phyloP scores from a whole-genome alignment of 2,797 vertebrate species.

The Picus viridis region DNA sequence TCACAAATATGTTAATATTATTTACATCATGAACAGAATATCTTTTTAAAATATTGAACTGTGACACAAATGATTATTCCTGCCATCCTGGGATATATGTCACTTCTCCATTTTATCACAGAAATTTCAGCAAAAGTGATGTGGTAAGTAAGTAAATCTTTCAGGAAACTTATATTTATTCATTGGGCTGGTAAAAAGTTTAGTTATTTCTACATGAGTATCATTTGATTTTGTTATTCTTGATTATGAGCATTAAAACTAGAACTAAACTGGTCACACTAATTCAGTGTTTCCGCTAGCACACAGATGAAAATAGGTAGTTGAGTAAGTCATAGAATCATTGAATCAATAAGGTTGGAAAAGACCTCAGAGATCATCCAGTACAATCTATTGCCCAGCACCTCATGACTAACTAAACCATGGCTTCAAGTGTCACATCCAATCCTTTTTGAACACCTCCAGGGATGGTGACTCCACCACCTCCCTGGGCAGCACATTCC shows the following conservation, averaged over 20 bases:
- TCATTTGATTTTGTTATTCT: not conserved
- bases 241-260: not conserved
- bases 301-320: not conserved
- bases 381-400: too few species aligned
- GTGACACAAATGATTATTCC: not conserved
- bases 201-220: not conserved
- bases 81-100: not conserved
- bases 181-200: not conserved
- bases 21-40: not conserved
- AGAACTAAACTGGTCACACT: not conserved
- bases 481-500: too few species aligned
- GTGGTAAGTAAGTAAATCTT: constrained; percentile 38
- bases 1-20: not conserved
- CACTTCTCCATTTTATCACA: not conserved
- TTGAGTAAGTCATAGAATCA: not conserved
- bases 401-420: too few species aligned
- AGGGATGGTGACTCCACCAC: too few species aligned
- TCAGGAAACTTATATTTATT: constrained; percentile 32
- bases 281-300: not conserved
- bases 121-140: not conserved
- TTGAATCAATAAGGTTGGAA: too few species aligned
- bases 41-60: not conserved
- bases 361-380: too few species aligned
- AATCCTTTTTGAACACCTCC: too few species aligned
- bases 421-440: too few species aligned